Conservation (phyloP, 2,888 invertebrate species). For the Acleris cristana region DNA sequence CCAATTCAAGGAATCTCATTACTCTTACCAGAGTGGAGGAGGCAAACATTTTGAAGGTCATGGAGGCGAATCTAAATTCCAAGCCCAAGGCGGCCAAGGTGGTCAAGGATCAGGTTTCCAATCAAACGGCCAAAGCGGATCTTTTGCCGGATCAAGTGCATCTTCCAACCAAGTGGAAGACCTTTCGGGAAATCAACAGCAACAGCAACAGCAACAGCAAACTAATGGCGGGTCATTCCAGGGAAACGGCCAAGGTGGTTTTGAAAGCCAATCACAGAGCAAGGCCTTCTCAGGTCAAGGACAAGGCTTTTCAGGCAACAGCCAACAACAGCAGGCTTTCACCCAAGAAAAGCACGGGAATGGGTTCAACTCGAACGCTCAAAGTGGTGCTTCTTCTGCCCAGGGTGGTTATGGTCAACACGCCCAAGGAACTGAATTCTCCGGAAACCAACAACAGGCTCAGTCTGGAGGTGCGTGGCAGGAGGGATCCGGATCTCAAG, state of each 20-base stretch:
- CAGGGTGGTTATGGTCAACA: constrained; percentile 6
- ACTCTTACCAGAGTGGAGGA: constrained; percentile 46
- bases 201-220: constrained; percentile 38
- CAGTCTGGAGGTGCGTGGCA: constrained; percentile 39
- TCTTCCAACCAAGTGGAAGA: constrained; percentile 31
- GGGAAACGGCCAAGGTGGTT: constrained; percentile 11
- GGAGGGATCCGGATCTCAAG: constrained; percentile 29
- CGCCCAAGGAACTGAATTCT: neutral
- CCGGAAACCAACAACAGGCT: constrained; percentile 27
- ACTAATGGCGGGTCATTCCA: constrained; percentile 29
- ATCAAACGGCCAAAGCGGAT: constrained; percentile 25
- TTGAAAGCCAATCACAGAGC: constrained; percentile 20
- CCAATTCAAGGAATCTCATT: constrained; percentile 51
- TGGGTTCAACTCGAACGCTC: constrained; percentile 21
- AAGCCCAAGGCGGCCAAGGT: neutral
- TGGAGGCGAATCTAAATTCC: constrained; percentile 21
- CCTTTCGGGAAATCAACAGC: constrained; percentile 38
- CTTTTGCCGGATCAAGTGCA: constrained; percentile 19
- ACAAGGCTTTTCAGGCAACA: constrained; percentile 15
- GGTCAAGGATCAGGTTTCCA: constrained; percentile 19
- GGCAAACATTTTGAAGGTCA: constrained; percentile 38
- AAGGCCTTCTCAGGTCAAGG: constrained; percentile 14
- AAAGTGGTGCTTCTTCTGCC: constrained; percentile 20
- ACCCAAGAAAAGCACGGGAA: constrained; percentile 15
- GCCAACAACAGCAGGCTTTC: constrained; percentile 21